Evolutionary conservation across 2,888 invertebrate species (phyloP).

Genomic region (Siphlonurus alternatus): DNA sequence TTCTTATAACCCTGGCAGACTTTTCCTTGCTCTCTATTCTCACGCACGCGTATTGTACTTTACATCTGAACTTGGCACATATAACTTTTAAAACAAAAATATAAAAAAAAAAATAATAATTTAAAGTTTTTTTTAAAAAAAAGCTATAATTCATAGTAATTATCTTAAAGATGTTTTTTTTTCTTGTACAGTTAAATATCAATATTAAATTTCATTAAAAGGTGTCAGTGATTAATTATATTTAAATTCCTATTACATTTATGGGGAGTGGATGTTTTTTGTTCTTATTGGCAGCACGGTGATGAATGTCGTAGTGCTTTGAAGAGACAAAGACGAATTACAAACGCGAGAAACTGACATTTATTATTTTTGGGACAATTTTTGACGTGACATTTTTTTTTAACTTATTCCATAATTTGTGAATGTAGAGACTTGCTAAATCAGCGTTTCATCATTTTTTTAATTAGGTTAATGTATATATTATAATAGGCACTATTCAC

Average conservation of each 20-base stretch:
- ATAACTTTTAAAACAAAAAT: no score
- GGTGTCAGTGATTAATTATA: neutral
- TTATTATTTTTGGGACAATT: neutral
- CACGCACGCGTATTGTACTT: constrained; percentile 4
- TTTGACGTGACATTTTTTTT: no score
- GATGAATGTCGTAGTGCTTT: neutral
- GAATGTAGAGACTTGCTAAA: no score
- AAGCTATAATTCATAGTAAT: neutral
- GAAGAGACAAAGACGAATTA: neutral
- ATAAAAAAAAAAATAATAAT: no score
- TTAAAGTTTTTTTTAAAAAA: neutral
- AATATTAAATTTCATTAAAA: neutral
- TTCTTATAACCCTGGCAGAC: neutral
- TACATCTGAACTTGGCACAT: no score
- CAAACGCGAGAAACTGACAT: neutral
- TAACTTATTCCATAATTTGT: no score
- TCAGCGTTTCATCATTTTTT: no score
- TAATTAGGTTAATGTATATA: no score
- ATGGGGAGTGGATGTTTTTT: no score
- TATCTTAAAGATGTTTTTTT: neutral
- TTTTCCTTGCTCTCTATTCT: neutral
- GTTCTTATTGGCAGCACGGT: neutral
- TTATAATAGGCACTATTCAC: no score
- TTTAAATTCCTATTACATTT: no score
- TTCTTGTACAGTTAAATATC: no score